Conservation (phyloP, 2,797 vertebrate species). For the Pogonophryne albipinna region DNA sequence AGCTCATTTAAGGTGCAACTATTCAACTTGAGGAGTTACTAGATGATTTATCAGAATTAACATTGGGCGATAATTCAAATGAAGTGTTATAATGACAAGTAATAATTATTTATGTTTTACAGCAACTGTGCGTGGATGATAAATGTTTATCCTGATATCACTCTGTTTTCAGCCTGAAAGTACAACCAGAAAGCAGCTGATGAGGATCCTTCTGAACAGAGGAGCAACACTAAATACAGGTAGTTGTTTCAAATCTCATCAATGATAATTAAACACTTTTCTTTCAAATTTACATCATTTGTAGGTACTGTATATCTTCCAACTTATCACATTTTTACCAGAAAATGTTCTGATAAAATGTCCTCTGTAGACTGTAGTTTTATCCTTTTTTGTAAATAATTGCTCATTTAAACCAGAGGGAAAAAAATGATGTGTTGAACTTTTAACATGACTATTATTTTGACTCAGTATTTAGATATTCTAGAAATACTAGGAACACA, state of each 20-base stretch:
- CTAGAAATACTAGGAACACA: too few species aligned
- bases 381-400: too few species aligned
- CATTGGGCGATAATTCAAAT: slow-evolving; percentile 6
- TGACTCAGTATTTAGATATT: too few species aligned
- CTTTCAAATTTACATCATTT: background rate
- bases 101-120: background rate
- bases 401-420: too few species aligned
- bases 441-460: too few species aligned
- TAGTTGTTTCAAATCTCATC: background rate
- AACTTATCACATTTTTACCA: background rate
- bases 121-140: background rate
- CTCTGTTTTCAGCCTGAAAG: background rate
- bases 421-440: too few species aligned
- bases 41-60: slow-evolving; percentile 21
- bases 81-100: background rate
- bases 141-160: background rate
- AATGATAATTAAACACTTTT: background rate
- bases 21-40: slow-evolving; percentile 3
- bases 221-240: background rate
- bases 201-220: background rate
- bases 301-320: background rate
- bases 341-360: background rate
- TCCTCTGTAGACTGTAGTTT: background rate
- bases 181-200: background rate
- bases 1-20: slow-evolving; percentile 27